Evolutionary conservation across 1,140 invertebrate genomes (phyloP).

Genomic region (Apis dorsata): DNA sequence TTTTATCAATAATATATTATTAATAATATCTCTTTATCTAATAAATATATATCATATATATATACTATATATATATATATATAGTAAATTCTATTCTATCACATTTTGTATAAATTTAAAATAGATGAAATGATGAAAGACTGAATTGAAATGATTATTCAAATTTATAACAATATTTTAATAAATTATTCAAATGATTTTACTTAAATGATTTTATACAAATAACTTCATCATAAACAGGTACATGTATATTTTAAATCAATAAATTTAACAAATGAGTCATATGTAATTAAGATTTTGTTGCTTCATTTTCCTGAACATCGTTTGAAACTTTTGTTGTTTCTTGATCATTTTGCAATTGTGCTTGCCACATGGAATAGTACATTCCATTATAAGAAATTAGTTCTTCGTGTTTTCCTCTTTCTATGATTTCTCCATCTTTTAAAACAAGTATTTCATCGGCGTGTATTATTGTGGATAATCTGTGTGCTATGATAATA

Average conservation of each 20-base stretch:
- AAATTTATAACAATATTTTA: slow-evolving; percentile 1
- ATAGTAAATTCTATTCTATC: neutral
- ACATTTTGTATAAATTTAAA: neutral
- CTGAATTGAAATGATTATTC: neutral
- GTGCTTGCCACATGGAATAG: slow-evolving; percentile 94
- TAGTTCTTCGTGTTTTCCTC: slow-evolving; percentile 91
- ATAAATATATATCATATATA: neutral
- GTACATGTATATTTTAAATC: neutral
- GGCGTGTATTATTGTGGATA: slow-evolving; percentile 96
- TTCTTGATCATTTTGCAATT: slow-evolving; percentile 84
- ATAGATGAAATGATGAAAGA: neutral
- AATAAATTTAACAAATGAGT: slow-evolving; percentile 9
- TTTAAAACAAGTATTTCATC: slow-evolving; percentile 95
- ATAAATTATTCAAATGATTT: neutral
- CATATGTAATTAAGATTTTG: slow-evolving; percentile 5
- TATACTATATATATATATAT: neutral
- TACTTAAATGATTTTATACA: neutral
- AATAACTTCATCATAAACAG: neutral
- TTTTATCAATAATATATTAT: neutral
- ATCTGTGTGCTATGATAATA: slow-evolving; percentile 94
- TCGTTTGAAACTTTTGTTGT: slow-evolving; percentile 16
- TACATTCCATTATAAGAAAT: slow-evolving; percentile 86
- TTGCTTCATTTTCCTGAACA: slow-evolving; percentile 34
- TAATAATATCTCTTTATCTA: neutral
- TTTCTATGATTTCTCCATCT: slow-evolving; percentile 94